Evolutionary conservation across 2,113 vertebrate species (phyloP).

Genomic region (Canis aureus): DNA sequence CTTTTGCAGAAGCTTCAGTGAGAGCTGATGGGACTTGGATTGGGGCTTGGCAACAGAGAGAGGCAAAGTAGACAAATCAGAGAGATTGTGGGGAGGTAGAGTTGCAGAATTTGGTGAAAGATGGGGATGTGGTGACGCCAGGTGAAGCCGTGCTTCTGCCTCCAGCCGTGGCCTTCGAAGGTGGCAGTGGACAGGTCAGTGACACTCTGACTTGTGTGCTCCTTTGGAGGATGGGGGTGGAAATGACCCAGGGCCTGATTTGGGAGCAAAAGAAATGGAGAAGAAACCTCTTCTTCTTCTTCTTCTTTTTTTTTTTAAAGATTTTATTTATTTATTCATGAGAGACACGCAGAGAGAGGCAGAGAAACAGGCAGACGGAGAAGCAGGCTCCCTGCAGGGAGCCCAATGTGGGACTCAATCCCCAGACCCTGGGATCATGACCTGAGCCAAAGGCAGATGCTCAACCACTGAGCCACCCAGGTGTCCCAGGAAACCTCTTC

Average conservation of each 20-base stretch:
- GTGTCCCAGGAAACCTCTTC: background rate
- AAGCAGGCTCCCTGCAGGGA: too few relatives aligned
- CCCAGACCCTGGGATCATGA: too few relatives aligned
- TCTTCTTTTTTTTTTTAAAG: too few relatives aligned
- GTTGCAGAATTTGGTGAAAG: background rate
- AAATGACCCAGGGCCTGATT: background rate
- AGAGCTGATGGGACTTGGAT: background rate
- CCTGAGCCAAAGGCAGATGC: too few relatives aligned
- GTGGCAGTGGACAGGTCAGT: background rate
- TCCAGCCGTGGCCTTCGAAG: background rate
- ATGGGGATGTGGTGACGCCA: background rate
- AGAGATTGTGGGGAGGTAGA: background rate
- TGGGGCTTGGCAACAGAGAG: background rate
- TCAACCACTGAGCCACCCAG: too few relatives aligned
- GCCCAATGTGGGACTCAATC: too few relatives aligned
- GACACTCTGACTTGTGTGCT: background rate
- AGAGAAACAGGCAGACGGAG: too few relatives aligned
- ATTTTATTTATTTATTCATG: too few relatives aligned
- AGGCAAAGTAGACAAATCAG: background rate
- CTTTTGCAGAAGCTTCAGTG: background rate
- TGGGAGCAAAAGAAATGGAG: background rate
- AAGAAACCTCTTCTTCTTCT: background rate
- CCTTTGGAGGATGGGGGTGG: background rate
- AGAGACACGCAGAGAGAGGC: too few relatives aligned
- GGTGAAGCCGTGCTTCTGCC: background rate